A percentile compares a stretch with the other conserved stretches of the same genome.
Evolutionary conservation across 2,797 vertebrate species (phyloP).

Genomic region (Sebastes diaconus): DNA sequence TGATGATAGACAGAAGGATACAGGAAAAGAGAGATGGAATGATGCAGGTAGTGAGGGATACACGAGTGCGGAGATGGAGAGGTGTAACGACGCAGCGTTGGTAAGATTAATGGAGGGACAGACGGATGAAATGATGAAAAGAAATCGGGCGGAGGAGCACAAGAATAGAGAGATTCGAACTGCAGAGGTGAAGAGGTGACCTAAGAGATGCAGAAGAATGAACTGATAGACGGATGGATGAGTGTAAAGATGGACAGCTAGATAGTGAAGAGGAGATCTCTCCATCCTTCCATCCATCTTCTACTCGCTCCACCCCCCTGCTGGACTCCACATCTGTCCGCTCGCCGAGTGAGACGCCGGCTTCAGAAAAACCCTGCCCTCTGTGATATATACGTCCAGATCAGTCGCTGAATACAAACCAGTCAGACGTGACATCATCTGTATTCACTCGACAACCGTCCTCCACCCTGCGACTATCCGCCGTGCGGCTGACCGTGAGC

Average conservation of each 20-base stretch:
- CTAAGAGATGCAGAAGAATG: not conserved
- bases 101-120: not conserved
- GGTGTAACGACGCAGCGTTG: not conserved
- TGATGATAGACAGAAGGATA: not conserved
- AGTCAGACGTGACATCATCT: conserved; percentile 47
- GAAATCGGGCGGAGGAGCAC: too few relatives aligned
- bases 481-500: conserved; percentile 38
- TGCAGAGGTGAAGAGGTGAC: not conserved
- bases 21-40: not conserved
- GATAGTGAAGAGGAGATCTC: not conserved
- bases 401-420: conserved; percentile 34
- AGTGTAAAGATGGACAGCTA: not conserved
- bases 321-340: conserved; percentile 26
- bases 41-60: not conserved
- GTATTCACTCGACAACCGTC: conserved; percentile 23
- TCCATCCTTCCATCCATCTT: conserved; percentile 3
- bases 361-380: not conserved
- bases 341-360: conserved; percentile 26
- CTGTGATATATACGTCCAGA: conserved; percentile 25
- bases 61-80: not conserved
- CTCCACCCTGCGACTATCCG: not conserved
- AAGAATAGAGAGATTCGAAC: not conserved
- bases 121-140: not conserved
- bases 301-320: not conserved
- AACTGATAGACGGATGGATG: not conserved